A percentile compares a stretch with the other conserved stretches of the same genome.
Conservation (phyloP, 2,113 vertebrate species). For the Menura novaehollandiae region DNA sequence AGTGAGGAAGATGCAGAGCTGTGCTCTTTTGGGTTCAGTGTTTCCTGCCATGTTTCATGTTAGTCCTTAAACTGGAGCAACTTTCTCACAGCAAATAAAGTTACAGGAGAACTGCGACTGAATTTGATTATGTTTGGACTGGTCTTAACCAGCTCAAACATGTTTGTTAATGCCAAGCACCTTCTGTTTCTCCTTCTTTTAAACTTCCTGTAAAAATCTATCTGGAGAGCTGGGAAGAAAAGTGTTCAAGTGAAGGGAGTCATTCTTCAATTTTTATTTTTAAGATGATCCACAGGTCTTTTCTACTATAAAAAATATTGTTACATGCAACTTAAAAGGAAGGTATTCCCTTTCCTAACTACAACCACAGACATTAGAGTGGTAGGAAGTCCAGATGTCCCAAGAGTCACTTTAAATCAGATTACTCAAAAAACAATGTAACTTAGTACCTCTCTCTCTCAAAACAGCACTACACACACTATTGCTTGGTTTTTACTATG, state of each 20-base stretch:
- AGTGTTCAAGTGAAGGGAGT: background rate
- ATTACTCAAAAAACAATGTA: background rate
- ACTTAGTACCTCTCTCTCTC: background rate
- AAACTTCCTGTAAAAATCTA: background rate
- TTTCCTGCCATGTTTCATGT: background rate
- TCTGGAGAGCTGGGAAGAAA: background rate
- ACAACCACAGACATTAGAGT: background rate
- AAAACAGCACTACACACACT: background rate
- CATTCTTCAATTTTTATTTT: background rate
- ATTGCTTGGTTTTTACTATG: background rate
- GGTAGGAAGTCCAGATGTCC: background rate
- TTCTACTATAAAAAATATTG: background rate
- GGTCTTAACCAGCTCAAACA: background rate
- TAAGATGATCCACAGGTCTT: background rate
- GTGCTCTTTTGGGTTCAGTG: background rate
- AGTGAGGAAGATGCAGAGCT: background rate
- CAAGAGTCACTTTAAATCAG: background rate
- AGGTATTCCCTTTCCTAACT: background rate
- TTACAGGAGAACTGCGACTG: background rate
- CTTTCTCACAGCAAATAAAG: background rate
- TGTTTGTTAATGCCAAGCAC: background rate
- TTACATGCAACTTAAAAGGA: background rate
- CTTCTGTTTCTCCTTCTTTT: background rate
- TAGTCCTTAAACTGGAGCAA: background rate
- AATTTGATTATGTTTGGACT: background rate